phyloP scores from a whole-genome alignment of 2,888 invertebrate genomes.

The Tenthredo notha region DNA sequence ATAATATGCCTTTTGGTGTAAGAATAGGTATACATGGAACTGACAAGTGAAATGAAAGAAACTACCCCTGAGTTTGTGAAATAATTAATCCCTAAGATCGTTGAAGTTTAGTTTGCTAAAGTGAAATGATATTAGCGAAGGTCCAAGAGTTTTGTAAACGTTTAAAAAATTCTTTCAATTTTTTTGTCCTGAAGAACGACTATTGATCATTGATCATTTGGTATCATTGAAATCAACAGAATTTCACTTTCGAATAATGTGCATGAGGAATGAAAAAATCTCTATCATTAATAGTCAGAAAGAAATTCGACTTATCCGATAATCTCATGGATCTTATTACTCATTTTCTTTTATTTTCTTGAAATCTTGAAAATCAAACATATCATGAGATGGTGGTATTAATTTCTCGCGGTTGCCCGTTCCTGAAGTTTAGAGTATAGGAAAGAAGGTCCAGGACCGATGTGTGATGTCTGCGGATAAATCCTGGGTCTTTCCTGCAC shows the following conservation, averaged over 20 bases:
- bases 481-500: conserved; percentile 63
- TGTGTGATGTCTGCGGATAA: conserved; percentile 72
- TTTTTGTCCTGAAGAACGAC: too few species aligned
- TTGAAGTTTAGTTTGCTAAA: neutral
- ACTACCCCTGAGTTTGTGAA: neutral
- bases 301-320: too few species aligned
- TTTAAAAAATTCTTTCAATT: neutral
- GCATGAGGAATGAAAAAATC: too few species aligned
- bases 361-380: neutral
- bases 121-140: neutral
- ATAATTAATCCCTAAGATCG: neutral
- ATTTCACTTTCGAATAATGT: too few species aligned
- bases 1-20: neutral
- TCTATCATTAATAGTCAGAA: too few species aligned
- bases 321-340: too few species aligned
- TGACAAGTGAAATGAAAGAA: neutral
- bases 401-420: conserved; percentile 61
- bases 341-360: neutral
- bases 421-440: conserved; percentile 57
- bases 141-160: neutral
- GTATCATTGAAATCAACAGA: too few species aligned
- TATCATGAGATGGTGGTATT: conserved; percentile 55
- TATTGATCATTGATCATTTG: too few species aligned
- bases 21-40: neutral
- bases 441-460: conserved; percentile 62